Conservation (phyloP, 2,888 invertebrate genomes). For the Cerastoderma edule region DNA sequence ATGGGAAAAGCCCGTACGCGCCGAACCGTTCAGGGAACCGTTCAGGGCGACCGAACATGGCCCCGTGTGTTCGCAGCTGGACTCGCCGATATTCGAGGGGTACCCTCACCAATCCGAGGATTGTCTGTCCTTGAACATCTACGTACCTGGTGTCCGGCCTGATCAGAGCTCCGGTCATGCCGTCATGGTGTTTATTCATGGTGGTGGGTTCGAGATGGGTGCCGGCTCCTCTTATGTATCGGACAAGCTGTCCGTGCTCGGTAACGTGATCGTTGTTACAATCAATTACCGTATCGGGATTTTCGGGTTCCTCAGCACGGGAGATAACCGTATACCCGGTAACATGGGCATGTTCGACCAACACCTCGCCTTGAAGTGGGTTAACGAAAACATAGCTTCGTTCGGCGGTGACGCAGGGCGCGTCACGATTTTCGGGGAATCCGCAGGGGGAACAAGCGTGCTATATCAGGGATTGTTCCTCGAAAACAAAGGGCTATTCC, state of each 20-base stretch:
- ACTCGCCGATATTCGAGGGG: constrained; percentile 46
- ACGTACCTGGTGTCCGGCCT: constrained; percentile 45
- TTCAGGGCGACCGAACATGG: constrained; percentile 54
- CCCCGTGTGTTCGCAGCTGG: constrained; percentile 58
- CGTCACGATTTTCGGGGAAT: constrained; percentile 98
- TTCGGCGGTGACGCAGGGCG: constrained; percentile 91
- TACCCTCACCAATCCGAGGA: constrained; percentile 61
- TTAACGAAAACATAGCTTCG: constrained; percentile 74
- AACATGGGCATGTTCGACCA: constrained; percentile 94
- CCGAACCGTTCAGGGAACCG: constrained; percentile 9
- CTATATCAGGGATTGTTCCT: constrained; percentile 91
- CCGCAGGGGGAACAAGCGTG: constrained; percentile 96
- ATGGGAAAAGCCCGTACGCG: constrained; percentile 59
- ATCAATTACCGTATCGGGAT: constrained; percentile 69
- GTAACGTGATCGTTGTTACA: constrained; percentile 64
- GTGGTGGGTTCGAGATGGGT: constrained; percentile 61
- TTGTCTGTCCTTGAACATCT: constrained; percentile 69
- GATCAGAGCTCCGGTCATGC: background rate
- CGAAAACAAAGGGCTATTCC: constrained; percentile 90
- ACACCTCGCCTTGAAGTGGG: constrained; percentile 90
- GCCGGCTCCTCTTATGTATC: constrained; percentile 60
- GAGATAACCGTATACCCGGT: constrained; percentile 61
- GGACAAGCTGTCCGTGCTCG: constrained; percentile 51
- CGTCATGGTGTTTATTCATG: constrained; percentile 66
- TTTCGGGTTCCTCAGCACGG: constrained; percentile 72